A percentile compares a stretch with the other conserved stretches of the same genome.
These are phyloP conservation scores for Hippopotamyrus pictus DNA, from an alignment of 2,797 vertebrate genomes.

Conservation along the genomic window DNA sequence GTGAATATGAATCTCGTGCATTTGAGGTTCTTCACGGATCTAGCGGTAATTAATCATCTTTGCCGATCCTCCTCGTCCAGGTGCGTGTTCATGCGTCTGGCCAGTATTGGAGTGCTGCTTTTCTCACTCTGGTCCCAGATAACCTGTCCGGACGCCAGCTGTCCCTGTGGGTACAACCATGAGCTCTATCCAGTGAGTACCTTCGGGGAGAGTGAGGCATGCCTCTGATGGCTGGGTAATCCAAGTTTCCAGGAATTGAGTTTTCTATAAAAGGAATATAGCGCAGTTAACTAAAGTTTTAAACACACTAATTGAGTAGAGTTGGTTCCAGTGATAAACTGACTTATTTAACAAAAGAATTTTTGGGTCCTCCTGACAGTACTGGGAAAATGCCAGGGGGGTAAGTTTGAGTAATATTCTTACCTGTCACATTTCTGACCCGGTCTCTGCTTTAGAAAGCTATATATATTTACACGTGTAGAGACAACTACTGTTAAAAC, in stretches of 20 bases:
- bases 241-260: background rate
- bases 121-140: slow-evolving; percentile 85
- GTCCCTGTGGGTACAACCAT: slow-evolving; percentile 84
- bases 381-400: background rate
- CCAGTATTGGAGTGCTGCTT: slow-evolving; percentile 82
- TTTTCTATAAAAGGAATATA: background rate
- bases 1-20: background rate
- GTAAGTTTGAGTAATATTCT: background rate
- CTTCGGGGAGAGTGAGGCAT: background rate
- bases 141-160: slow-evolving; percentile 52
- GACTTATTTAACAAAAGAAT: background rate
- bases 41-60: background rate
- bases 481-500: background rate
- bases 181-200: slow-evolving; percentile 75
- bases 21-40: background rate
- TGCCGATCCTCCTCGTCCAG: slow-evolving; percentile 47
- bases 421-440: background rate
- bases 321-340: background rate
- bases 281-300: background rate
- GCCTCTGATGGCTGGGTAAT: background rate
- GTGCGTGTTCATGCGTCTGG: slow-evolving; percentile 88
- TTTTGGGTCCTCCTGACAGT: background rate
- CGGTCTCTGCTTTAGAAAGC: background rate
- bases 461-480: background rate
- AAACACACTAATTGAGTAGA: background rate